Base-by-base conservation (phyloP, 2,888 invertebrate genomes). In the Kryphioiulus occultus region DNA sequence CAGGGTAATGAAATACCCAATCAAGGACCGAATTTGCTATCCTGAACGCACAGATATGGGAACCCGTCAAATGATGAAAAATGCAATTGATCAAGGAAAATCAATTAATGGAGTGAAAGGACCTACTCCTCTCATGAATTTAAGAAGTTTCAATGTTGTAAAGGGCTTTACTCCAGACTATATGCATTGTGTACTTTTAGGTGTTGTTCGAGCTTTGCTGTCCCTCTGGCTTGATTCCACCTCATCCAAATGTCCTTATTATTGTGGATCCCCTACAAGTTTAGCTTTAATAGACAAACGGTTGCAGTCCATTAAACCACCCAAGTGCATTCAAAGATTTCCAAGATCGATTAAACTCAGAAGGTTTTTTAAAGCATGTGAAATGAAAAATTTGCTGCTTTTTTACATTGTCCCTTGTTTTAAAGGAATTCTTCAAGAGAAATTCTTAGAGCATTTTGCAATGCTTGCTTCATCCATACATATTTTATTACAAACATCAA, bases 111-210 rank as follows among this genome's bases (percentile, higher is more conserved):
- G 30, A 35, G 42, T 84, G 1, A 84, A 84, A n/a, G 84, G 84
- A 17, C 35, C 42, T 19, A 84, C 35, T 84, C 35, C 42, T 26
- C 42, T 26, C 1, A 39, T 42, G 30, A 19, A 30, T 19, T 42
- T 84, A 39, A 42, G 12, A 26, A 1, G 26, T 26, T 84, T 22
- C 17, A n/a, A 84, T 30, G 42, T 84, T 30, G 30, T 84, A 39
- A 17, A 84, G 42, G n/a, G 19, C n/a, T 84, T 84, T 10, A 17
- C 84, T 84, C 35, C 84, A 5, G 84, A 84, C 26, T 84, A 84
- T 17, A 84, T 84, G 84, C 84, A 84, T 3, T 39, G 84, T 42
- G 84, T 84, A 9, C n/a, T 26, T n/a, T 4, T 84, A 2, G 84
- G 84, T 35, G 84, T 84, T 39, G 84, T 84, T 19, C 26, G 30